A percentile compares a stretch with the other conserved stretches of the same genome.
These are phyloP conservation scores for Lasioglossum marginatum DNA, from an alignment of 2,888 invertebrate species.

Conservation along the genomic window DNA sequence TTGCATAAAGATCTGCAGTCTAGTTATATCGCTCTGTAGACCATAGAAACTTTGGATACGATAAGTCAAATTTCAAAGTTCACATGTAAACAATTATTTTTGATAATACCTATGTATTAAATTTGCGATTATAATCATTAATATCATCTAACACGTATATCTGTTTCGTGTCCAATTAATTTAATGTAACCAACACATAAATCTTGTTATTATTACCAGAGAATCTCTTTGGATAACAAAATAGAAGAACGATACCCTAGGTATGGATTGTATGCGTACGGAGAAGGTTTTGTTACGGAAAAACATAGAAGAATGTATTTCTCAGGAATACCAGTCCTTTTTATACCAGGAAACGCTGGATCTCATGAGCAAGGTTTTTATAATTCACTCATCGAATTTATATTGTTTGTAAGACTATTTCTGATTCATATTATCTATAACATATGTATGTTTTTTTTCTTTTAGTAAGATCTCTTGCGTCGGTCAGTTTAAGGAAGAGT, in stretches of 20 bases:
- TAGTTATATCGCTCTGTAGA: not conserved
- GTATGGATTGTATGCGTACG: slow-evolving; percentile 95
- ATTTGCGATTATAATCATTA: not conserved
- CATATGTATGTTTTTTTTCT: slow-evolving; percentile 62
- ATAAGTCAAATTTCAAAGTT: not conserved
- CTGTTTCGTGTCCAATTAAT: not conserved
- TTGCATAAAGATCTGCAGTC: too few relatives aligned
- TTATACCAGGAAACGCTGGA: slow-evolving; percentile 97
- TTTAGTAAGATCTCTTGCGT: slow-evolving; percentile 94
- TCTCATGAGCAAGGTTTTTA: slow-evolving; percentile 93
- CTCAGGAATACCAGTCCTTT: slow-evolving; percentile 96
- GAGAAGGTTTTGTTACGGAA: slow-evolving; percentile 92
- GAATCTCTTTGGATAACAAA: slow-evolving; percentile 88
- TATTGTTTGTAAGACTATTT: not conserved
- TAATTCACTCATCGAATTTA: not conserved
- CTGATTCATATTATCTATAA: slow-evolving; percentile 19
- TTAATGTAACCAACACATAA: not conserved
- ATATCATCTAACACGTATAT: not conserved
- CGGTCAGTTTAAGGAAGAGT: slow-evolving; percentile 94
- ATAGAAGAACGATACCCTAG: slow-evolving; percentile 88
- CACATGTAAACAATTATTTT: not conserved
- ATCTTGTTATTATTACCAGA: slow-evolving; percentile 85
- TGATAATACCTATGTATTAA: not conserved
- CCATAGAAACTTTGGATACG: not conserved
- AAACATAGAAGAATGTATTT: slow-evolving; percentile 90